Base-by-base conservation (phyloP, 2,888 invertebrate species). In the Zygothrica quintamaculata region DNA sequence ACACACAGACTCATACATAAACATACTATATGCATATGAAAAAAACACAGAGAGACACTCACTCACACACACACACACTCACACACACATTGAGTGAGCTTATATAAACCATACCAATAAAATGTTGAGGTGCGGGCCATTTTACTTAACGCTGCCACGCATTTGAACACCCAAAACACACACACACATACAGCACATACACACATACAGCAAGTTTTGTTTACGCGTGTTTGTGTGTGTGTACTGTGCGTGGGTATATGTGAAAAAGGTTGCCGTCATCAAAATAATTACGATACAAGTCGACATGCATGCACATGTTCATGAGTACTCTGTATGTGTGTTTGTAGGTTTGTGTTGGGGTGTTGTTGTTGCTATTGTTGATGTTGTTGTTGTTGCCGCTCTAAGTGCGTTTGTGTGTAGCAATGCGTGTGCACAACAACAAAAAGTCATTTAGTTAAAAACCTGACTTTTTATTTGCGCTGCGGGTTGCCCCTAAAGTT, bases 401-500 rank as follows among this genome's bases (percentile, higher is more conserved):
- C 66, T 85, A 85, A 85, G 87, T 82, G 87, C 84, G 87, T 82
- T 85, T 85, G 85, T 85, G 77, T 82, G 84, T 87, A 87, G 76
- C 73, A 82, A 82, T 82, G 81, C 85, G 87, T 81, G 85, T 84
- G 87, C 87, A 75, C 85, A 84, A 81, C 87, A 84, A 86, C 87
- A 84, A 84, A 86, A 87, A 86, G 84, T 87, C 82, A 84, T 84
- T 84, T 84, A 87, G 86, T 87, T 85, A 87, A 82, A 84, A 87
- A 87, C 86, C 77, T 79, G 76, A 87, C 84, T 87, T 85, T 87
- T 87, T 87, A 87, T 82, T 85, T 87, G 87, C 87, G 66, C 85
- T 66, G 53, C 85, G 82, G 84, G 87, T 60, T 57, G 75, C 64
- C 68, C 74, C 61, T 62, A 71, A 71, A 75, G 75, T 71, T 74